Percentiles rank a stretch among this genome's conserved stretches.
These are phyloP conservation scores for Gavialis gangeticus DNA, from an alignment of 2,113 vertebrate species.

Conservation along the genomic window DNA sequence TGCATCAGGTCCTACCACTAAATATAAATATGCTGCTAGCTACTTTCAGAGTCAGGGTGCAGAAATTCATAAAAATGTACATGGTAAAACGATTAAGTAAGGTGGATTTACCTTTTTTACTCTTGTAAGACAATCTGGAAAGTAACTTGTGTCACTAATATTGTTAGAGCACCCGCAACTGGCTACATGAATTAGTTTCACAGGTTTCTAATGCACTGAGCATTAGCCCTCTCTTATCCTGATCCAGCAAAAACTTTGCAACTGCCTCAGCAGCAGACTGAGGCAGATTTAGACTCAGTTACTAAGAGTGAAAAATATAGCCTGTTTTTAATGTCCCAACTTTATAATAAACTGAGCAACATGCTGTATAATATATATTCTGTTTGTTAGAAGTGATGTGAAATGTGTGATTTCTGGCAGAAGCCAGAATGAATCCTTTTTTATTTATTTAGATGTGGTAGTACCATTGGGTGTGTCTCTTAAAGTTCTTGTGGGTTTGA, in stretches of 20 bases:
- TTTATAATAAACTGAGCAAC: background rate
- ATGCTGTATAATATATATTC: background rate
- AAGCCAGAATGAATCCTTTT: constrained; percentile 29
- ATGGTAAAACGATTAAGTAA: background rate
- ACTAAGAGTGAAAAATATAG: background rate
- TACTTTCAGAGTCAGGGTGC: background rate
- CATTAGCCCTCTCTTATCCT: background rate
- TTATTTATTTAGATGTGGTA: constrained; percentile 75
- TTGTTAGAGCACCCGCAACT: background rate
- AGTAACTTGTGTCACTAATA: background rate
- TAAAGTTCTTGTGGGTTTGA: constrained; percentile 79
- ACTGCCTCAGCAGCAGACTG: background rate
- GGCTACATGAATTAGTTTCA: background rate
- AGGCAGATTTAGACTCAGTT: background rate
- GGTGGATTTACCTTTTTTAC: background rate
- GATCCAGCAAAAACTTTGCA: background rate
- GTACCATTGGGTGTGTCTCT: constrained; percentile 75
- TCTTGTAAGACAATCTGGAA: background rate
- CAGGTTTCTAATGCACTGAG: background rate
- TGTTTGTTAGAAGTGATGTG: background rate
- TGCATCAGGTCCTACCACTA: background rate
- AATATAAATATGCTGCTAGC: background rate
- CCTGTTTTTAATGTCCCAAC: background rate
- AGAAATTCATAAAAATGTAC: background rate
- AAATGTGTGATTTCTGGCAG: constrained; percentile 64